Evolutionary conservation across 2,888 invertebrate species (phyloP), one percentile per base, ranked within the genome.

Genomic region (Dysmachus trigonus): DNA sequence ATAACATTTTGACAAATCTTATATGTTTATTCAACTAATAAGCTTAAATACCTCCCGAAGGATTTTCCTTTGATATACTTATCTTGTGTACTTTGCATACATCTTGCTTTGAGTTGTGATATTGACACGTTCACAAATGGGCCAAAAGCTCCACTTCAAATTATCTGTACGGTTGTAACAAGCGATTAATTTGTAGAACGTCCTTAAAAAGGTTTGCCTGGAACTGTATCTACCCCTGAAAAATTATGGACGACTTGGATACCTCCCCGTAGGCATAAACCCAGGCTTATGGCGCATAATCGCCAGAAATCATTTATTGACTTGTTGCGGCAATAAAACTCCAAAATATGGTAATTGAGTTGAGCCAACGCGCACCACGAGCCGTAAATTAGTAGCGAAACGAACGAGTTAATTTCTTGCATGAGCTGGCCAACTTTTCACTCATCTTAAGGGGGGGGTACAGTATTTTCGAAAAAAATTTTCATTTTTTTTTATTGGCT

Each of bases 341-440:
- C 22, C 62, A 62, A 62, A 62, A 62, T 22, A 62, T 27, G 62
- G 10, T 22, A 62, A 62, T 62, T 62, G 22, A 62, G 62, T 62
- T 62, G 22, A 62, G 62, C 62, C 27, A 47, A 18, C 4, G 10
- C 13, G 27, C 10, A 18, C 27, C 62, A 62, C 62, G 27, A 62
- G 62, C 62, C 7, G 7, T 76, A 41, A 76, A 76, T 76, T 76
- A 35, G 76, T n/a, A 76, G n/a, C 13, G 41, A 41, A 74, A 76
- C 13, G 33, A 76, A 35, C 18, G 76, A 76, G 38, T 38, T 76
- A 76, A 76, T 76, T 76, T 76, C 41, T 18, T 22, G 76, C 41
- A 76, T 76, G 76, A 76, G 76, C 33, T 76, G 22, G 38, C 22
- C 76, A 76, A 76, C 76, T 76, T 76, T 76, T 76, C 76, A 22